These are phyloP conservation scores for Macrotus californicus DNA, from an alignment of 2,113 vertebrate genomes.

Conservation along the genomic window DNA sequence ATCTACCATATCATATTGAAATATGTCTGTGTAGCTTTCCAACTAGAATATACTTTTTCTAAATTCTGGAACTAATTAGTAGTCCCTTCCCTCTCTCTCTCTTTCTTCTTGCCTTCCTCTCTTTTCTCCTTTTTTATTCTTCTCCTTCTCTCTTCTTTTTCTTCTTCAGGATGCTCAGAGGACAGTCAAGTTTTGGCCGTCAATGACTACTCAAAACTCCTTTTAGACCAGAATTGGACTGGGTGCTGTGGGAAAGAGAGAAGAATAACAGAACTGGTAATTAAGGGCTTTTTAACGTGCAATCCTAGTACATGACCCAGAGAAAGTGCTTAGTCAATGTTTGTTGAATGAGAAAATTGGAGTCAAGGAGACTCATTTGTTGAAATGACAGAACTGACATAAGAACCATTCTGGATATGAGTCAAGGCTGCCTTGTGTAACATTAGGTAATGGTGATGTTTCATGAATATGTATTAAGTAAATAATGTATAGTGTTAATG, in stretches of 20 bases:
- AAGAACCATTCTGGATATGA: constrained; percentile 9
- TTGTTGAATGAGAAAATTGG: background rate
- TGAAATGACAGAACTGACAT: background rate
- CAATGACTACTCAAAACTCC: background rate
- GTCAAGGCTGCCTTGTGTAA: background rate
- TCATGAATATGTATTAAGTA: constrained; percentile 45
- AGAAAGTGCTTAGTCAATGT: background rate
- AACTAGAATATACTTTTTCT: background rate
- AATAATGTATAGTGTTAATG: background rate
- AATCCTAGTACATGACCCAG: background rate
- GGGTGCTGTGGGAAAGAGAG: background rate
- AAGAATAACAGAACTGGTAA: background rate
- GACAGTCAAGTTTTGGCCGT: background rate
- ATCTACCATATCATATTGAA: background rate
- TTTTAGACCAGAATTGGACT: background rate
- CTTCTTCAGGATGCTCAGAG: background rate
- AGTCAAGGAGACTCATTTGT: background rate
- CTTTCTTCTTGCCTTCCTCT: background rate
- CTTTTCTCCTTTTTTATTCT: background rate
- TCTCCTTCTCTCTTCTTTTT: background rate
- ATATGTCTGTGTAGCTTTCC: background rate
- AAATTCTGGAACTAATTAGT: background rate
- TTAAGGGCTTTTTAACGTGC: background rate
- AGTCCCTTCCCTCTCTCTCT: background rate
- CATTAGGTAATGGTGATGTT: constrained; percentile 26